A percentile compares a stretch with the other conserved stretches of the same genome.
phyloP scores from a whole-genome alignment of 2,888 invertebrate species.

The Cantharis rustica region DNA sequence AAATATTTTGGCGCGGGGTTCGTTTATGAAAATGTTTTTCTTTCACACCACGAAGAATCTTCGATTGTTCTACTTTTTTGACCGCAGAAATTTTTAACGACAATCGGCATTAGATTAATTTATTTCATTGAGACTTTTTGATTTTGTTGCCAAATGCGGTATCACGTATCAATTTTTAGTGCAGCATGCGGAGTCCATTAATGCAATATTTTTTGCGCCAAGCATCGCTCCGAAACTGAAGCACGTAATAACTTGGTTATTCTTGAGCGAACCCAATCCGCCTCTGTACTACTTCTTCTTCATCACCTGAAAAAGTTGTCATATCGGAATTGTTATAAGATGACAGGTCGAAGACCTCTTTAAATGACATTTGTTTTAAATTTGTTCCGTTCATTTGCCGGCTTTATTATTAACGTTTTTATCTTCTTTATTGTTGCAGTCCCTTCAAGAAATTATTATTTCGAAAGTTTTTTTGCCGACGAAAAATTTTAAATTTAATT shows the following conservation, averaged over 20 bases:
- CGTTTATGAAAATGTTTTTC: not conserved
- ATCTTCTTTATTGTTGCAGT: not conserved
- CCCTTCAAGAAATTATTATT: slow-evolving; percentile 1
- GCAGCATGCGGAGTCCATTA: slow-evolving; percentile 38
- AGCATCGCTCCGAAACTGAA: slow-evolving; percentile 44
- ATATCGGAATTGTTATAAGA: slow-evolving; percentile 35
- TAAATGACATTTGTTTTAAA: slow-evolving; percentile 30
- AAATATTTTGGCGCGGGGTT: not conserved
- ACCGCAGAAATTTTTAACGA: not conserved
- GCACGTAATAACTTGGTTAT: slow-evolving; percentile 41
- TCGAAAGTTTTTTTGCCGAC: not conserved
- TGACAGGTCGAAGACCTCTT: slow-evolving; percentile 35
- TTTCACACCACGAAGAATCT: not conserved
- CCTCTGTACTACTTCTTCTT: slow-evolving; percentile 31
- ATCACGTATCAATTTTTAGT: slow-evolving; percentile 42
- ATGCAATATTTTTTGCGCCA: slow-evolving; percentile 45
- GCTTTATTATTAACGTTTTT: slow-evolving; percentile 6
- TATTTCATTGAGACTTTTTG: slow-evolving; percentile 36
- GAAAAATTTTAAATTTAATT: slow-evolving; percentile 8
- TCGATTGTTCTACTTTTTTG: not conserved
- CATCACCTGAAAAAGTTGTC: slow-evolving; percentile 35
- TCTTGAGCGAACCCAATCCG: slow-evolving; percentile 27
- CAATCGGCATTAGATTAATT: slow-evolving; percentile 20
- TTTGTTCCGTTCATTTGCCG: slow-evolving; percentile 20
- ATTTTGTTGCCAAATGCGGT: slow-evolving; percentile 41